A percentile compares a stretch with the other conserved stretches of the same genome.
Conservation (phyloP, 2,888 invertebrate species). For the Hemistola chrysoprasaria region DNA sequence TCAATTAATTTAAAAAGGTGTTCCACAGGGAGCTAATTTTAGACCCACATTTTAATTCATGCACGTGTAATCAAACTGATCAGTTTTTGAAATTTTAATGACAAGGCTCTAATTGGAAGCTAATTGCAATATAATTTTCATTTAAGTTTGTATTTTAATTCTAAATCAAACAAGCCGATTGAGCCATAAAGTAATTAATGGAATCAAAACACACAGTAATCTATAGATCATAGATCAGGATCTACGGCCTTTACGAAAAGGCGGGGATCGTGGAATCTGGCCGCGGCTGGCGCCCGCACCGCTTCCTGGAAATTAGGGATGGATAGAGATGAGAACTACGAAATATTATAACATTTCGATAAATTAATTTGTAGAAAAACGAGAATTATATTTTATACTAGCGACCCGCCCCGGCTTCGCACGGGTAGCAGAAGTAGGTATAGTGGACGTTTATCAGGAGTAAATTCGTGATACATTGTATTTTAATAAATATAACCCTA, state of each 20-base stretch:
- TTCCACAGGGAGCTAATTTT: slow-evolving; percentile 1
- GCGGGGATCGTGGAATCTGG: slow-evolving; percentile 76
- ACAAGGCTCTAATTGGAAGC: not conserved
- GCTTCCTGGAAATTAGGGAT: slow-evolving; percentile 79
- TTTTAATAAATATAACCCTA: too few relatives aligned
- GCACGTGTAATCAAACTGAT: too few relatives aligned
- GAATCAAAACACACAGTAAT: slow-evolving; percentile 13
- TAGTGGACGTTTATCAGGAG: too few relatives aligned
- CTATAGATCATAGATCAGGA: slow-evolving; percentile 23
- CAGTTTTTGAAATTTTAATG: not conserved
- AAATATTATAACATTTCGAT: slow-evolving; percentile 9
- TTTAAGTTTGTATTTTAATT: not conserved
- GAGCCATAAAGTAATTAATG: slow-evolving; percentile 19
- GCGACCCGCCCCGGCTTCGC: too few relatives aligned
- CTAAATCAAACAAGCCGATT: slow-evolving; percentile 7
- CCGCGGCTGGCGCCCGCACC: slow-evolving; percentile 71
- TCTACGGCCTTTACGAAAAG: slow-evolving; percentile 40
- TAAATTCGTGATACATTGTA: too few relatives aligned
- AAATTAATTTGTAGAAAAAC: too few relatives aligned
- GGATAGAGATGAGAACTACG: slow-evolving; percentile 45
- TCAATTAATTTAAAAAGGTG: not conserved
- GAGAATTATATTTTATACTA: too few relatives aligned
- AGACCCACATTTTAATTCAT: slow-evolving; percentile 1
- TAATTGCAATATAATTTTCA: too few relatives aligned
- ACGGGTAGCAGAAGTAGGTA: too few relatives aligned